phyloP scores from a whole-genome alignment of 1,140 invertebrate genomes.

The Steinernema feltiae region DNA sequence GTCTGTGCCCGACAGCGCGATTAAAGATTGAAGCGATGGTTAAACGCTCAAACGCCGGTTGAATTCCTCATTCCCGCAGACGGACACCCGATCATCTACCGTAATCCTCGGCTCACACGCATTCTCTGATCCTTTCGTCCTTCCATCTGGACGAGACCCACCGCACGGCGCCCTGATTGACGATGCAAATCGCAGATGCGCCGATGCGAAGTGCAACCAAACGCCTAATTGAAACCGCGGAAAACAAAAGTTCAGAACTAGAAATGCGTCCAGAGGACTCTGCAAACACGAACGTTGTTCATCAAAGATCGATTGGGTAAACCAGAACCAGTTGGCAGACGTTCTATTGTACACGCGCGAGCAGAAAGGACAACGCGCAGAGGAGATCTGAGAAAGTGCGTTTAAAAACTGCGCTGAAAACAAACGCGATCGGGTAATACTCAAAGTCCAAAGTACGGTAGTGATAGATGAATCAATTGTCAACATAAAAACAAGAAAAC shows the following conservation, averaged over 20 bases:
- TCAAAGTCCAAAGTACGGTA: background rate
- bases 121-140: background rate
- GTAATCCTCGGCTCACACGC: too few relatives aligned
- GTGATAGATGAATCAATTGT: background rate
- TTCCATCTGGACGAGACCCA: background rate
- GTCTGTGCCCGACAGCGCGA: background rate
- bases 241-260: background rate
- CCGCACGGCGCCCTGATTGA: background rate
- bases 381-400: too few relatives aligned
- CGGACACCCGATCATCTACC: too few relatives aligned
- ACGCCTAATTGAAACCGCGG: background rate
- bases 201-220: background rate
- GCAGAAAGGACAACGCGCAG: conserved; percentile 3
- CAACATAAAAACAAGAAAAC: background rate
- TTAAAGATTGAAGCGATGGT: background rate
- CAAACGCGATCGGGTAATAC: background rate
- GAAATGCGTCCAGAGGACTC: background rate
- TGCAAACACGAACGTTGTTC: background rate
- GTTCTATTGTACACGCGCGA: too few relatives aligned
- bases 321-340: too few relatives aligned
- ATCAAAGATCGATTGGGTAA: background rate
- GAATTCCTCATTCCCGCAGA: too few relatives aligned
- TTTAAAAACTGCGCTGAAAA: background rate
- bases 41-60: background rate
- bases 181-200: background rate